phyloP scores from a whole-genome alignment of 2,113 vertebrate species.

The Brienomyrus brachyistius region DNA sequence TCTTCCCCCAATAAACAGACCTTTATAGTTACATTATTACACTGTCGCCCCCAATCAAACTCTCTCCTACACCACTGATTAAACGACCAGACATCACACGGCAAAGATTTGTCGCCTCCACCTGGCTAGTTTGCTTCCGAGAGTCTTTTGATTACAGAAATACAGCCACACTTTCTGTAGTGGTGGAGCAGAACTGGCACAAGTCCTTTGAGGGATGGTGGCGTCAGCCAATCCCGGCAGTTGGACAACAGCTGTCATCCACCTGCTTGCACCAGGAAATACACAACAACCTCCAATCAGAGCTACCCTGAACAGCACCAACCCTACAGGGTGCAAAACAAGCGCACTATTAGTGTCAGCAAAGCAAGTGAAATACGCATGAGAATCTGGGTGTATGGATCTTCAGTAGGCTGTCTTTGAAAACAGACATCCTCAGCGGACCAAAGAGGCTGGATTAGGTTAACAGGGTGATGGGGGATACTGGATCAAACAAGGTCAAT shows the following conservation, averaged over 20 bases:
- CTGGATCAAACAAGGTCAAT: not conserved
- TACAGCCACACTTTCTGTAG: not conserved
- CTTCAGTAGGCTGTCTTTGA: not conserved
- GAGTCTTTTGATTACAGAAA: not conserved
- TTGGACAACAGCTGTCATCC: not conserved
- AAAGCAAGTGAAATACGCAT: not conserved
- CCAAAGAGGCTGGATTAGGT: not conserved
- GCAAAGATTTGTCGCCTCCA: not conserved
- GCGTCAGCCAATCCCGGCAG: not conserved
- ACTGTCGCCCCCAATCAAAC: not conserved
- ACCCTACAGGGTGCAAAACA: not conserved
- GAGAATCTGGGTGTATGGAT: not conserved
- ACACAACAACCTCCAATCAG: not conserved
- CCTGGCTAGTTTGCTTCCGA: not conserved
- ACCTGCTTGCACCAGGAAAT: not conserved
- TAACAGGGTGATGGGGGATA: not conserved
- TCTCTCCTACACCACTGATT: not conserved
- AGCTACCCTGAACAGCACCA: not conserved
- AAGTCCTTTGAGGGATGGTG: not conserved
- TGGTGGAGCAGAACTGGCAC: not conserved
- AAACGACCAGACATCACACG: not conserved
- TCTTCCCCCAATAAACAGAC: not conserved
- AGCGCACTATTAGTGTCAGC: not conserved
- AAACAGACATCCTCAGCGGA: not conserved
- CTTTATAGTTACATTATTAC: not conserved